phyloP scores from a whole-genome alignment of 2,797 vertebrate genomes.

The Rhodeus uyekii region DNA sequence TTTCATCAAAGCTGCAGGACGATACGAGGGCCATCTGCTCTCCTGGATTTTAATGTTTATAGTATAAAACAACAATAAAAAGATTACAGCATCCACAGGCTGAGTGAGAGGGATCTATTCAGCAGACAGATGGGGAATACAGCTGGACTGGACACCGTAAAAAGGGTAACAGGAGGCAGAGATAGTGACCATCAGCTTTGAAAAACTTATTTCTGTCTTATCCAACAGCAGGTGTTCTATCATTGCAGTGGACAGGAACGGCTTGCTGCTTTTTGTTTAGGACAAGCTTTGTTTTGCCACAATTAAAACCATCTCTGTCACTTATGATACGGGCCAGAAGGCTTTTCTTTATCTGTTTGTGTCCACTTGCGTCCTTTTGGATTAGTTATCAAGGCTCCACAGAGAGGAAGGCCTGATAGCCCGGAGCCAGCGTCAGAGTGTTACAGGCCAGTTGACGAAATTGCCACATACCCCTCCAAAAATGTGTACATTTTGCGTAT shows the following conservation, averaged over 20 bases:
- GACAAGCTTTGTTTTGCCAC: conserved; percentile 13
- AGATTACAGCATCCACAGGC: conserved; percentile 60
- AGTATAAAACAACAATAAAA: conserved; percentile 71
- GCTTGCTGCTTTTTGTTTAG: conserved; percentile 37
- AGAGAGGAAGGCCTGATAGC: conserved; percentile 25
- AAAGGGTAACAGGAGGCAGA: conserved; percentile 65
- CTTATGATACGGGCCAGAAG: conserved; percentile 39
- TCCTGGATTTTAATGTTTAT: conserved; percentile 83
- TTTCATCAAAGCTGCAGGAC: conserved; percentile 68
- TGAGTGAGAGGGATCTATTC: conserved; percentile 58
- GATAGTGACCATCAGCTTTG: conserved; percentile 44
- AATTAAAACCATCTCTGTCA: conserved; percentile 22
- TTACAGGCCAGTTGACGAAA: neutral
- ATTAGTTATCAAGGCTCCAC: conserved; percentile 18
- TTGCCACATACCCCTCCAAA: neutral
- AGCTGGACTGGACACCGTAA: conserved; percentile 81
- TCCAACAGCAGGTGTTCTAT: conserved; percentile 34
- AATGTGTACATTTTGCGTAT: neutral
- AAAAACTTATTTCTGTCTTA: conserved; percentile 30
- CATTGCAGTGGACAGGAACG: conserved; percentile 13
- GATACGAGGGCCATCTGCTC: conserved; percentile 79
- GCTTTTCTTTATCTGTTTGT: conserved; percentile 17
- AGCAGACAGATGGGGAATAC: conserved; percentile 85
- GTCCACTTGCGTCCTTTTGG: conserved; percentile 9
- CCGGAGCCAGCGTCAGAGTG: neutral